Evolutionary conservation across 2,113 vertebrate species (phyloP).

Genomic region (Boulengeromyrus knoepffleri): DNA sequence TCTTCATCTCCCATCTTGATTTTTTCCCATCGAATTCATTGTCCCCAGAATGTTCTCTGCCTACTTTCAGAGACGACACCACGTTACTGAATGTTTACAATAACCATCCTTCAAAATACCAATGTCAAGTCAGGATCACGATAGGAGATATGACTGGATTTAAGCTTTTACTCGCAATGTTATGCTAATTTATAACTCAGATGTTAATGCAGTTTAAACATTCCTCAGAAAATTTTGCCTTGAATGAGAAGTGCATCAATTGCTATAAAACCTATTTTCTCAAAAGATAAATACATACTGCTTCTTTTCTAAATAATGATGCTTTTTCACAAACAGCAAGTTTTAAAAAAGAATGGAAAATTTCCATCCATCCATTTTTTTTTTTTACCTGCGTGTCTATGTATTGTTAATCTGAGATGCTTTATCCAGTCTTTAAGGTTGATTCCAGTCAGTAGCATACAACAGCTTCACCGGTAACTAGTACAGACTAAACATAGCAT

Average conservation of each 20-base stretch:
- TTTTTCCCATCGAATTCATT: neutral
- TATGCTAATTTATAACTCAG: neutral
- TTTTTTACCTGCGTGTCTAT: neutral
- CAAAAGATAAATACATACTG: neutral
- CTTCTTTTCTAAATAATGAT: neutral
- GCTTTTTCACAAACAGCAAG: neutral
- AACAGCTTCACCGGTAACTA: neutral
- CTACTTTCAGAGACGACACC: neutral
- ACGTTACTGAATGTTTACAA: neutral
- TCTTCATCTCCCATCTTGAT: neutral
- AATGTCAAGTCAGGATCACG: neutral
- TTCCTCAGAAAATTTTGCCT: neutral
- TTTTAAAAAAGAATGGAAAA: neutral
- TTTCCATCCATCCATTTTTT: neutral
- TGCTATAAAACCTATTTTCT: neutral
- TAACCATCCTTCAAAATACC: neutral
- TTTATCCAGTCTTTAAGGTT: neutral
- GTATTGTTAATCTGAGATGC: neutral
- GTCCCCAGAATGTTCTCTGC: neutral
- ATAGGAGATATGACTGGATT: neutral
- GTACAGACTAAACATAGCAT: neutral
- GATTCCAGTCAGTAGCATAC: neutral
- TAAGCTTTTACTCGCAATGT: neutral
- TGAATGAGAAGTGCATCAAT: neutral
- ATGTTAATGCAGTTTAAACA: neutral